Conservation (phyloP, 2,888 invertebrate genomes). For the Cybosia mesomella region DNA sequence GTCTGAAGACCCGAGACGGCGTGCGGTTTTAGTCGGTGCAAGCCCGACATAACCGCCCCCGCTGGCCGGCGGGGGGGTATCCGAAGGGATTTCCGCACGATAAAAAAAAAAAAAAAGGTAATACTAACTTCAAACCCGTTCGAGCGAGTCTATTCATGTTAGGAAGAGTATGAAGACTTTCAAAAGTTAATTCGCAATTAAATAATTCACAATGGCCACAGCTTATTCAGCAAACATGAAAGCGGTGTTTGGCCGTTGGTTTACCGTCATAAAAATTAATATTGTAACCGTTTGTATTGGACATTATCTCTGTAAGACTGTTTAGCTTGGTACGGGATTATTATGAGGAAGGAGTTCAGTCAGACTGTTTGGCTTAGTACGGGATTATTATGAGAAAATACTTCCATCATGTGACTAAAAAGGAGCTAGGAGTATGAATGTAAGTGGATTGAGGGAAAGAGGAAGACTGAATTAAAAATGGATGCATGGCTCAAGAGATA, state of each 20-base stretch:
- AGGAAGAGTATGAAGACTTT: background rate
- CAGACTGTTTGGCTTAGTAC: background rate
- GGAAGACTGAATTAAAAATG: background rate
- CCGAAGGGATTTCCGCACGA: no score
- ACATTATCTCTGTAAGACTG: background rate
- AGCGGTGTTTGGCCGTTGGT: background rate
- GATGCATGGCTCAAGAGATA: background rate
- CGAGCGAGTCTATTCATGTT: background rate
- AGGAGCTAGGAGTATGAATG: background rate
- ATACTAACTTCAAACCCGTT: background rate
- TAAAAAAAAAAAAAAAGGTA: no score
- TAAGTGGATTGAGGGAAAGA: background rate
- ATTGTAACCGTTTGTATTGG: background rate
- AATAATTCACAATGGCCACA: background rate
- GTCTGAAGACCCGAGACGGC: no score
- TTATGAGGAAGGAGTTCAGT: background rate
- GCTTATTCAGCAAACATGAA: background rate
- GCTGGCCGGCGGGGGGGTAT: no score
- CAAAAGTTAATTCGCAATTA: background rate
- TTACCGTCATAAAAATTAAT: conserved; percentile 1
- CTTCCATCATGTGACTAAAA: background rate
- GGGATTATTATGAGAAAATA: background rate
- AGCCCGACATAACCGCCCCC: no score
- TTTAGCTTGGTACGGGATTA: background rate
- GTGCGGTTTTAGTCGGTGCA: no score